Conservation (phyloP, 1,140 invertebrate genomes). For the Rhagoletis pomonella region DNA sequence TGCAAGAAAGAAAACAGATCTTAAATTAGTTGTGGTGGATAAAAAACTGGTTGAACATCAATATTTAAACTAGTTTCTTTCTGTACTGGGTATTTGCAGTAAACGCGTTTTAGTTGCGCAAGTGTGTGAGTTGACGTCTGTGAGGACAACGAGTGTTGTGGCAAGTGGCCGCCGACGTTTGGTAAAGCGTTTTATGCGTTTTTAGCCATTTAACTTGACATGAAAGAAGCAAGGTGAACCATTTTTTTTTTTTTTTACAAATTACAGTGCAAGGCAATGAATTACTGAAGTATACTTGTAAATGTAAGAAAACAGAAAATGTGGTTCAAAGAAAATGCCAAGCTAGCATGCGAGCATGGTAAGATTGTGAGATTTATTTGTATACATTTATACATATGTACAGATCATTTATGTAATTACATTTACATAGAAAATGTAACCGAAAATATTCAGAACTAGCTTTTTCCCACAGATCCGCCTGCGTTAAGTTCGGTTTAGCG, state of each 20-base stretch:
- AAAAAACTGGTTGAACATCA: no score
- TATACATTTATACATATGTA: neutral
- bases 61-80: no score
- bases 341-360: neutral
- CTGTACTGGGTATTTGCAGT: neutral
- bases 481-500: no score
- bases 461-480: no score
- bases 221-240: conserved; percentile 14
- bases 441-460: no score
- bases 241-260: conserved; percentile 14
- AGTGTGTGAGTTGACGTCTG: neutral
- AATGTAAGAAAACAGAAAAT: neutral
- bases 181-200: conserved; percentile 29
- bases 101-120: neutral
- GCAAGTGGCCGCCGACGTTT: conserved; percentile 31
- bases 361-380: neutral
- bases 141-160: neutral
- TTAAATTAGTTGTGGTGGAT: no score
- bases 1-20: no score
- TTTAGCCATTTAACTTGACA: conserved; percentile 35
- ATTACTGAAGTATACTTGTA: neutral
- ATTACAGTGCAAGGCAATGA: conserved; percentile 42
- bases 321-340: conserved; percentile 20
- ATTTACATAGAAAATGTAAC: neutral
- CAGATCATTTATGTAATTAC: neutral